These are phyloP conservation scores for Bradypus variegatus DNA, from an alignment of 2,797 vertebrate species.

Conservation along the genomic window DNA sequence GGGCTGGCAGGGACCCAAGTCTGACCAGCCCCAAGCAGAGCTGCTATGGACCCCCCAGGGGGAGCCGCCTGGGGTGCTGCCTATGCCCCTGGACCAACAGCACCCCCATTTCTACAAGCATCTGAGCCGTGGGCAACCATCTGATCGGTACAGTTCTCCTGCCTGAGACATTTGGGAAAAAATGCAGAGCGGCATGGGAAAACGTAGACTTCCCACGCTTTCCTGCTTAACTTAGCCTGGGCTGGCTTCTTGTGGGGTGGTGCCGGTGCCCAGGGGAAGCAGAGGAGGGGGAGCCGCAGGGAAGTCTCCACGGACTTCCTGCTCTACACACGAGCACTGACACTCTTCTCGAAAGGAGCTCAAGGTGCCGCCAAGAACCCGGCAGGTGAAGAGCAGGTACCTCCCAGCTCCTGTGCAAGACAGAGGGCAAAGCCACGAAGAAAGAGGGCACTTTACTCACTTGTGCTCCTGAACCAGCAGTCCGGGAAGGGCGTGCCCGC, in stretches of 20 bases:
- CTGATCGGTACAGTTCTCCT: constrained; percentile 8
- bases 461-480: not conserved
- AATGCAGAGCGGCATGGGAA: constrained; percentile 28
- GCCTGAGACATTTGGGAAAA: not conserved
- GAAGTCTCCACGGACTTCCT: not conserved
- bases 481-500: no score
- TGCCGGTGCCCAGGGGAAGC: not conserved
- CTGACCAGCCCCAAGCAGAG: no score
- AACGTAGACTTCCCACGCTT: constrained; percentile 39
- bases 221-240: constrained; percentile 34
- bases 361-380: not conserved
- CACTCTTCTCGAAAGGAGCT: not conserved
- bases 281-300: not conserved
- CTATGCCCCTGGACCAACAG: no score
- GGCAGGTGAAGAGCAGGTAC: not conserved
- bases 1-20: no score
- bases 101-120: no score
- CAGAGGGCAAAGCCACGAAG: not conserved
- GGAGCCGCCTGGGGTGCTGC: no score
- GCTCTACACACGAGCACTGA: not conserved
- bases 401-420: not conserved
- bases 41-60: no score
- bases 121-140: not conserved
- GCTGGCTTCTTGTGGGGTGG: not conserved
- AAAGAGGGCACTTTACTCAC: not conserved